Conservation (phyloP, 30 jellyfish, hydroid and myxozoan species). For the Turritopsis dohrnii region DNA sequence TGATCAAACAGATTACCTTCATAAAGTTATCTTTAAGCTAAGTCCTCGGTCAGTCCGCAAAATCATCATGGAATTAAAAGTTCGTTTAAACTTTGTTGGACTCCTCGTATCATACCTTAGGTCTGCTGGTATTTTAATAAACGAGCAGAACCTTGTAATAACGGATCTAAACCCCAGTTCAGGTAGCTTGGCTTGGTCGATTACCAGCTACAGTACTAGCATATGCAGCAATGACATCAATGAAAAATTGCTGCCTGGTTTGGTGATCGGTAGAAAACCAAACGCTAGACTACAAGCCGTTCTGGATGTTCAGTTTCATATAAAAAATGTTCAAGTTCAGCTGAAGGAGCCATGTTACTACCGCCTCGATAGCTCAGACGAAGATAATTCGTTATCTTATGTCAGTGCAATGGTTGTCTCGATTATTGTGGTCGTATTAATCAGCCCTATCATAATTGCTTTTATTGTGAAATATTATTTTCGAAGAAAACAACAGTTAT, state of each 20-base stretch:
- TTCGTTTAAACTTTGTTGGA: background rate
- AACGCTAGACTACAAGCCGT: background rate
- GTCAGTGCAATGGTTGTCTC: background rate
- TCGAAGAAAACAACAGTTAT: background rate
- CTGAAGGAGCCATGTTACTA: background rate
- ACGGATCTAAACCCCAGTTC: background rate
- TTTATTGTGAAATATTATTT: background rate
- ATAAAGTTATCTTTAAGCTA: background rate
- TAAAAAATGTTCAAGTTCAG: background rate
- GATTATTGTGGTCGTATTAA: background rate
- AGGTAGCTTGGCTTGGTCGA: background rate
- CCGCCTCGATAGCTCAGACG: background rate
- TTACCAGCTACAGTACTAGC: background rate
- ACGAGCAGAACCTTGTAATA: background rate
- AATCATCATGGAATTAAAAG: background rate
- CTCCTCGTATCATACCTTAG: background rate
- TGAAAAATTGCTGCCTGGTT: background rate
- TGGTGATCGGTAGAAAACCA: background rate
- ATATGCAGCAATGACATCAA: background rate
- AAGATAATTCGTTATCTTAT: background rate
- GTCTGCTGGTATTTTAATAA: background rate
- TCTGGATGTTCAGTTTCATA: background rate
- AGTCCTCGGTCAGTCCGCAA: background rate
- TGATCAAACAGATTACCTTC: background rate
- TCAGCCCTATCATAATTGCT: background rate